Evolutionary conservation across 2,888 invertebrate genomes (phyloP).

Genomic region (Leptogaster cylindrica): DNA sequence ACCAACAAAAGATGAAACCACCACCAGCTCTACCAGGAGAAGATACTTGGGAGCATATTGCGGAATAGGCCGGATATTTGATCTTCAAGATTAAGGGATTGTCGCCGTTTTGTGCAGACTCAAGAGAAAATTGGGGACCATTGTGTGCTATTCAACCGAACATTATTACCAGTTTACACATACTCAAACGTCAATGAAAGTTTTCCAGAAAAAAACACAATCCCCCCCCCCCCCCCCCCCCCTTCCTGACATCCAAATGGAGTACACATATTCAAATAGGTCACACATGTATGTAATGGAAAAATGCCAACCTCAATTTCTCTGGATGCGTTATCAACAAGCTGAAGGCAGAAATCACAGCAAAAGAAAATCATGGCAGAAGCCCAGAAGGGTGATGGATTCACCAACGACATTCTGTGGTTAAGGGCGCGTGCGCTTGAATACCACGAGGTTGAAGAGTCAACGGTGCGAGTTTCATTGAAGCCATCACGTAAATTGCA

Average conservation of each 20-base stretch:
- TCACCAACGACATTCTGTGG: neutral
- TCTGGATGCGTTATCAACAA: conserved; percentile 23
- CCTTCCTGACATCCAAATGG: neutral
- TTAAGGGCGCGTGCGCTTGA: conserved; percentile 44
- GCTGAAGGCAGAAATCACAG: conserved; percentile 19
- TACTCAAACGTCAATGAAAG: conserved; percentile 4
- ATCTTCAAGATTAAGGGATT: conserved; percentile 53
- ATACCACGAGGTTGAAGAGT: too few species aligned
- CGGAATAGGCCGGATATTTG: conserved; percentile 53
- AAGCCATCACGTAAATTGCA: too few species aligned
- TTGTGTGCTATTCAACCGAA: conserved; percentile 51
- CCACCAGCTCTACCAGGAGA: conserved; percentile 9
- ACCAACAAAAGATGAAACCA: conserved; percentile 14
- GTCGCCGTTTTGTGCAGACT: conserved; percentile 52
- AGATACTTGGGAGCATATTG: conserved; percentile 48
- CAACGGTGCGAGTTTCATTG: too few species aligned
- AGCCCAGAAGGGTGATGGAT: neutral
- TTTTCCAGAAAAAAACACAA: conserved; percentile 3
- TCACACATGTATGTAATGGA: neutral
- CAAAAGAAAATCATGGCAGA: conserved; percentile 24
- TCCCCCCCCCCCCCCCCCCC: neutral
- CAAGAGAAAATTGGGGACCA: conserved; percentile 53
- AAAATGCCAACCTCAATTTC: conserved; percentile 31
- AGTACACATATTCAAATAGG: neutral
- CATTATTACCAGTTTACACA: conserved; percentile 43